Conservation (phyloP, 2,113 vertebrate genomes). For the Scatophagus argus region DNA sequence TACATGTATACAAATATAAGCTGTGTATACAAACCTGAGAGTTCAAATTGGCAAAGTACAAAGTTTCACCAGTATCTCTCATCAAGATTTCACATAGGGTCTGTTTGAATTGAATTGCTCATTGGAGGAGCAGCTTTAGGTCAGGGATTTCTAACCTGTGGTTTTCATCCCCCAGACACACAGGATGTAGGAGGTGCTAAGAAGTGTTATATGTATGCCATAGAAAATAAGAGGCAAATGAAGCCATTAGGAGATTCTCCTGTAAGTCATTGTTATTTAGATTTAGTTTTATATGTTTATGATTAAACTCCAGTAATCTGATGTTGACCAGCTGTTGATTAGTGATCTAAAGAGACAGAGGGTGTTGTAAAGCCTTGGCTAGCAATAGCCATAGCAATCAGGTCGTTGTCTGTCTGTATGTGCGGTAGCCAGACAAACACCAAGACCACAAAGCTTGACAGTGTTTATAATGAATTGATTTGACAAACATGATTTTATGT, state of each 20-base stretch:
- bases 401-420: conserved; percentile 25
- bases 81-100: conserved; percentile 17
- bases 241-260: conserved; percentile 6
- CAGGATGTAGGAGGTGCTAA: conserved; percentile 41
- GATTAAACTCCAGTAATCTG: background rate
- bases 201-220: conserved; percentile 5
- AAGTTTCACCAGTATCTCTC: background rate
- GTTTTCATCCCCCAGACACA: conserved; percentile 33
- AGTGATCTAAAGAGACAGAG: background rate
- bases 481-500: conserved; percentile 69
- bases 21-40: too few relatives aligned
- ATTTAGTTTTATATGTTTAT: background rate
- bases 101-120: conserved; percentile 39
- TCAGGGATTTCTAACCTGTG: conserved; percentile 43
- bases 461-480: conserved; percentile 71
- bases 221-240: conserved; percentile 13
- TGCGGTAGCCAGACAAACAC: conserved; percentile 74
- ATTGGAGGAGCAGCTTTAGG: conserved; percentile 33
- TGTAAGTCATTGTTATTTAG: background rate
- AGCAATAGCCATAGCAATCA: conserved; percentile 49
- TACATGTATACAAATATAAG: too few relatives aligned
- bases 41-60: too few relatives aligned
- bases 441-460: conserved; percentile 57
- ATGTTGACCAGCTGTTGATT: conserved; percentile 25
- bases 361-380: conserved; percentile 36